phyloP scores from a whole-genome alignment of 2,797 vertebrate genomes.

The Pseudomugil tenellus region DNA sequence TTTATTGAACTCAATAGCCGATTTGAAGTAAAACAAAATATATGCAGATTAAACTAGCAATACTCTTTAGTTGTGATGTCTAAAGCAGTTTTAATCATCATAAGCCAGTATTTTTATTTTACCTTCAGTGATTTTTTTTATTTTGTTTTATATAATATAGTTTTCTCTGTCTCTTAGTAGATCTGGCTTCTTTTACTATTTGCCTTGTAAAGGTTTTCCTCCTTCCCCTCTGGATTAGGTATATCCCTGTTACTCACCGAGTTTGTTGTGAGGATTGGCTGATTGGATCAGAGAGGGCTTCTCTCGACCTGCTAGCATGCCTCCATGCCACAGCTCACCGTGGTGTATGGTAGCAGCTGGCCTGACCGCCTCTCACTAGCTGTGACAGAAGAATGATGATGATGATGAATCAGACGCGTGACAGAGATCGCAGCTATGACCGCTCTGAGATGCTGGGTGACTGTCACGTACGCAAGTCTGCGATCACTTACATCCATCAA shows the following conservation, averaged over 20 bases:
- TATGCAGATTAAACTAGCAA: too few relatives aligned
- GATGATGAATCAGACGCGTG: conserved; percentile 73
- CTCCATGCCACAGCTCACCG: conserved; percentile 49
- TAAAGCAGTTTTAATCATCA: too few relatives aligned
- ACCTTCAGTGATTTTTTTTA: too few relatives aligned
- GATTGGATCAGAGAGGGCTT: conserved; percentile 19
- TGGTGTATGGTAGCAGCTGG: conserved; percentile 57
- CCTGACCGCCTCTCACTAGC: conserved; percentile 43
- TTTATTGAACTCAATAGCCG: too few relatives aligned
- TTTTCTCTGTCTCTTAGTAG: too few relatives aligned
- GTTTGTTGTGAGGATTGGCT: conserved; percentile 30
- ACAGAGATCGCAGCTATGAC: conserved; percentile 59
- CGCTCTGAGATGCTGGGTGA: conserved; percentile 40
- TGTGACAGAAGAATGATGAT: conserved; percentile 59
- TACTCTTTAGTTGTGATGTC: too few relatives aligned
- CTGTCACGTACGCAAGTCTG: conserved; percentile 50
- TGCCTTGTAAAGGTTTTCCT: background rate
- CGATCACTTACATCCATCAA: conserved; percentile 48
- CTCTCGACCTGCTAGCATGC: conserved; percentile 50
- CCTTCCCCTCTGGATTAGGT: background rate
- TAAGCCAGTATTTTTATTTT: too few relatives aligned
- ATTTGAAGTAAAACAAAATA: too few relatives aligned
- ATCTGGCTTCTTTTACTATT: background rate
- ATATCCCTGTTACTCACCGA: conserved; percentile 30
- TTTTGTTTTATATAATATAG: too few relatives aligned